Percentiles rank a stretch among this genome's conserved stretches.
These are phyloP conservation scores for Geopemphigus sp. DNA, from an alignment of 1,140 invertebrate genomes.

Conservation along the genomic window DNA sequence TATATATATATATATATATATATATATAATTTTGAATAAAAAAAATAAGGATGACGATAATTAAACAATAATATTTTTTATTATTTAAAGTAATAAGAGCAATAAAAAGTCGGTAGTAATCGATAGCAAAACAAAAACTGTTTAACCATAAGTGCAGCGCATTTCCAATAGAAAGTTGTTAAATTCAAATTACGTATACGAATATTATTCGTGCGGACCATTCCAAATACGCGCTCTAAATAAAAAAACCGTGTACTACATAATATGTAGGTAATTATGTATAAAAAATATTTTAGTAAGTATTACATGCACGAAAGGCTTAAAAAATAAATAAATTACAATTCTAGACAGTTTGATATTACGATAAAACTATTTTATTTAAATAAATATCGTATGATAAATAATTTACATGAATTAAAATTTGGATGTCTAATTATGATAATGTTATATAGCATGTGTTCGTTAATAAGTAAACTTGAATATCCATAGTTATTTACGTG, in stretches of 20 bases:
- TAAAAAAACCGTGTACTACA: too few species aligned
- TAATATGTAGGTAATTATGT: background rate
- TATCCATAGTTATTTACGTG: background rate
- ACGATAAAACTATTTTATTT: constrained; percentile 11
- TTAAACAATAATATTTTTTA: too few species aligned
- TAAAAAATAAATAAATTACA: constrained; percentile 24
- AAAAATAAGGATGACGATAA: too few species aligned
- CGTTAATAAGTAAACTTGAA: background rate
- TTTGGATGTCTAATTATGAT: constrained; percentile 22
- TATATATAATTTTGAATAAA: too few species aligned
- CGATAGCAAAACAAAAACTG: too few species aligned
- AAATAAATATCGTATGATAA: constrained; percentile 13
- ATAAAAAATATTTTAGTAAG: constrained; percentile 10
- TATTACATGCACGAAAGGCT: constrained; percentile 23
- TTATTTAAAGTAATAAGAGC: too few species aligned
- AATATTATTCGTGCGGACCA: too few species aligned
- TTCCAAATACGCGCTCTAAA: background rate
- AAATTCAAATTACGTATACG: too few species aligned
- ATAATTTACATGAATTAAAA: constrained; percentile 17
- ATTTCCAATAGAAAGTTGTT: too few species aligned
- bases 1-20: too few species aligned
- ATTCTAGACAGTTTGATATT: constrained; percentile 33
- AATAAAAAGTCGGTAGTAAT: too few species aligned
- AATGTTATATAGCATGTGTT: constrained; percentile 6
- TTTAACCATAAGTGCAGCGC: too few species aligned